phyloP scores from a whole-genome alignment of 1,140 invertebrate genomes.

The Tribolium madens region DNA sequence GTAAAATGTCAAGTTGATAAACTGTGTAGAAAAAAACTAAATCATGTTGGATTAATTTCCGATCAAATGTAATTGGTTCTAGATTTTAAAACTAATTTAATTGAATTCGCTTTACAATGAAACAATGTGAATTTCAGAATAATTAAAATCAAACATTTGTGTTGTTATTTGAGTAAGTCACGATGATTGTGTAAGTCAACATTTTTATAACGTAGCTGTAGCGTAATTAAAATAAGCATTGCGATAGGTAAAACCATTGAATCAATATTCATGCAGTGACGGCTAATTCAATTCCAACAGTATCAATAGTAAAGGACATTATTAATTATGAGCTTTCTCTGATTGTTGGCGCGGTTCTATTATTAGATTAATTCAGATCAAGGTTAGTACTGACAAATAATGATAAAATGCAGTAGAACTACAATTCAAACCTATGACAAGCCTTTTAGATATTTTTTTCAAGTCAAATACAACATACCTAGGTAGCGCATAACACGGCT shows the following conservation, averaged over 20 bases:
- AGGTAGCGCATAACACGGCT: conserved; percentile 6
- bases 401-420: conserved; percentile 18
- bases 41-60: background rate
- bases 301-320: conserved; percentile 9
- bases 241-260: background rate
- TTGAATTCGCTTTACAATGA: background rate
- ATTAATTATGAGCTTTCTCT: conserved; percentile 17
- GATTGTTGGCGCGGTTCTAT: conserved; percentile 21
- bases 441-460: conserved; percentile 5
- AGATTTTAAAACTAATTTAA: background rate
- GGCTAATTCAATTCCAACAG: background rate
- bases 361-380: conserved; percentile 20
- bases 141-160: conserved; percentile 1
- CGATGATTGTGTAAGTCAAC: conserved; percentile 1
- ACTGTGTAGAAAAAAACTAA: background rate
- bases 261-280: conserved; percentile 2
- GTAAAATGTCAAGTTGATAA: background rate
- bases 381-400: conserved; percentile 24
- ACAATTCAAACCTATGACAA: background rate
- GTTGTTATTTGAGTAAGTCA: background rate
- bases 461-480: background rate
- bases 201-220: background rate
- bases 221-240: conserved; percentile 5
- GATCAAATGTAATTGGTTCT: background rate
- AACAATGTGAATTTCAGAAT: background rate